Base-by-base conservation (phyloP, 2,888 invertebrate species). In the Andrena camellia region DNA sequence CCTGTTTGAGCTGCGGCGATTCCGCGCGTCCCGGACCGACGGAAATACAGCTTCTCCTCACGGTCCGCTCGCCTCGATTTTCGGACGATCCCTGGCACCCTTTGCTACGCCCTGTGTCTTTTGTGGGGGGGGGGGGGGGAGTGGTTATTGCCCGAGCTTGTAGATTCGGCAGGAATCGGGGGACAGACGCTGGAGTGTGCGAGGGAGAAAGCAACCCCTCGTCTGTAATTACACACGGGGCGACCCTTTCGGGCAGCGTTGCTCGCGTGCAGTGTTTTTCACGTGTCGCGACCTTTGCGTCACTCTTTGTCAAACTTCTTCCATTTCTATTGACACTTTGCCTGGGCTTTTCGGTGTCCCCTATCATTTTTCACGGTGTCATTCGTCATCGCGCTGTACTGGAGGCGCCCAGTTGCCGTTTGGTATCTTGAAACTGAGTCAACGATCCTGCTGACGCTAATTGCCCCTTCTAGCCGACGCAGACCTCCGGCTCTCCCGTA, bases 1-100 rank as follows among this genome's bases (percentile, higher is more conserved):
- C 8, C 29, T 69, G 63, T 76, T 78, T 68, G 76, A 63, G 42
- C 31, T n/a, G 29, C 26, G 68, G 5, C 68, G 29, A 52, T 60
- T 31, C 54, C 29, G 52, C 42, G 42, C 17, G 42, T 42, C 42
- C n/a, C 52, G 23, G 23, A 20, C 10, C 57, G 10, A 23, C 57
- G 57, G 10, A 26, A 10, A 20, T 13, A 57, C 57, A 23, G 57
- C 57, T 57, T 52, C 57, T 26, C 23, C 57, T 23, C 23, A 3
- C 23, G 23, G 20, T 23, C 23, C 57, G 4, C 57, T 57, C 10
- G 10, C 23, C 23, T 23, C 23, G 57, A 57, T 23, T 57, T 57
- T 57, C 23, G 10, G 23, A 57, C 57, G 23, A 20, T 57, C 20
- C 23, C 23, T 26, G 42, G 42, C 42, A 42, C 13, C 42, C 42